phyloP scores from a whole-genome alignment of 2,888 invertebrate genomes.

The Acleris laterana region DNA sequence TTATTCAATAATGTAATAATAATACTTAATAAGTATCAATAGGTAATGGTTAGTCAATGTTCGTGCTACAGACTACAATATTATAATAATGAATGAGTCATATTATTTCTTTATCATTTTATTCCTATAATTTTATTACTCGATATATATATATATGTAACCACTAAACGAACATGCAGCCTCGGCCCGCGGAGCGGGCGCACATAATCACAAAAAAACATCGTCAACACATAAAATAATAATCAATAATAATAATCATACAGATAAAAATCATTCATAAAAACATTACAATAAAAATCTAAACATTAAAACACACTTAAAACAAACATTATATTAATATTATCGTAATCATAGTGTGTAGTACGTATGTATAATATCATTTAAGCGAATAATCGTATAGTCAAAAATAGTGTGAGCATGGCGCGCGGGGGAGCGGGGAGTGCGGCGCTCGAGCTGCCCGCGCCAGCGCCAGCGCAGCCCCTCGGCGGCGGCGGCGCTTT shows the following conservation, averaged over 20 bases:
- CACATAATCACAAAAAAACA: constrained; percentile 83
- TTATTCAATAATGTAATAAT: constrained; percentile 84
- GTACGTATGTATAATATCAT: constrained; percentile 84
- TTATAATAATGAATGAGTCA: constrained; percentile 82
- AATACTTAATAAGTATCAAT: constrained; percentile 85
- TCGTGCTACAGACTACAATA: constrained; percentile 81
- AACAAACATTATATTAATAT: constrained; percentile 85
- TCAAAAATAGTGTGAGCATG: constrained; percentile 82
- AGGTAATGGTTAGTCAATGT: constrained; percentile 84
- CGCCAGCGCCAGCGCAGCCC: constrained; percentile 39
- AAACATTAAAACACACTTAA: constrained; percentile 85
- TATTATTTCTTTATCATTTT: constrained; percentile 79
- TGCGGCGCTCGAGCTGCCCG: constrained; percentile 45
- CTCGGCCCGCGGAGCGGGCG: constrained; percentile 71
- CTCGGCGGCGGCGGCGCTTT: no score
- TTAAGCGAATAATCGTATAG: constrained; percentile 84
- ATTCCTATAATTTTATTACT: constrained; percentile 78
- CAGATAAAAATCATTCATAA: constrained; percentile 85
- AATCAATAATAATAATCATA: constrained; percentile 84
- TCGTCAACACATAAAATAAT: constrained; percentile 84
- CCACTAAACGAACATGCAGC: constrained; percentile 81
- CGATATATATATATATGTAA: constrained; percentile 63
- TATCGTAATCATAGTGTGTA: constrained; percentile 84
- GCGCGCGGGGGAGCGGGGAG: constrained; percentile 69
- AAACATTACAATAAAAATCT: constrained; percentile 85